Conservation (phyloP, 2,113 vertebrate genomes). For the Atrichornis clamosus region DNA sequence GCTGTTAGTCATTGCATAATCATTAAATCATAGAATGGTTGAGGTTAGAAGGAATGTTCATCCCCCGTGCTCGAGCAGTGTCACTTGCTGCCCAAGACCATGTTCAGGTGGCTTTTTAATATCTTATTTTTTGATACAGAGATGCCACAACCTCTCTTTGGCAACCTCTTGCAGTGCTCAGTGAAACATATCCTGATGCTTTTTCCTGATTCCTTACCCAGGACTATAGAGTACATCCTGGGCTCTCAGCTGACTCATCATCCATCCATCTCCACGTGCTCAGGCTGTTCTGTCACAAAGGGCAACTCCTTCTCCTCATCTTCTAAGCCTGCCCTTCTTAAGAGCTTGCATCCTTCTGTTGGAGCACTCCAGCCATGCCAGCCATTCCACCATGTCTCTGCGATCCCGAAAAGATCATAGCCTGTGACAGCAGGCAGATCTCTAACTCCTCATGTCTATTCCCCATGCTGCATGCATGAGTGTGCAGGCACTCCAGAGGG, state of each 20-base stretch:
- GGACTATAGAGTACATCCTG: not conserved
- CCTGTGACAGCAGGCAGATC: not conserved
- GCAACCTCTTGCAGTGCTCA: not conserved
- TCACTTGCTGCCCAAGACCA: not conserved
- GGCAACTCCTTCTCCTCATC: not conserved
- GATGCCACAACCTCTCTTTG: not conserved
- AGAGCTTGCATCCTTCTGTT: not conserved
- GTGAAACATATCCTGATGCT: not conserved
- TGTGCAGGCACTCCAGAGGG: not conserved
- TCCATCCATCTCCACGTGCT: not conserved
- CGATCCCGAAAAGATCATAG: not conserved
- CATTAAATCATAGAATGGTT: not conserved
- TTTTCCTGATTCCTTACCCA: not conserved
- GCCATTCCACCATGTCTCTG: not conserved
- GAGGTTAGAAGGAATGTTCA: not conserved
- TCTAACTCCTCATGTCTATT: not conserved
- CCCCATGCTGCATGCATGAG: too few species aligned
- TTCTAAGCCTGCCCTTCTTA: not conserved
- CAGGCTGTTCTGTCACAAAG: not conserved
- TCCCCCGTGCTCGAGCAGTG: not conserved
- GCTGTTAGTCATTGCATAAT: not conserved
- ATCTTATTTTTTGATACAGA: not conserved
- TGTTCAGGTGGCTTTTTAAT: not conserved
- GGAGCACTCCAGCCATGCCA: not conserved
- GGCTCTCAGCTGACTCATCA: not conserved